A percentile compares a stretch with the other conserved stretches of the same genome.
These are phyloP conservation scores for Hephaestus fuliginosus DNA, from an alignment of 2,797 vertebrate genomes.

Conservation along the genomic window DNA sequence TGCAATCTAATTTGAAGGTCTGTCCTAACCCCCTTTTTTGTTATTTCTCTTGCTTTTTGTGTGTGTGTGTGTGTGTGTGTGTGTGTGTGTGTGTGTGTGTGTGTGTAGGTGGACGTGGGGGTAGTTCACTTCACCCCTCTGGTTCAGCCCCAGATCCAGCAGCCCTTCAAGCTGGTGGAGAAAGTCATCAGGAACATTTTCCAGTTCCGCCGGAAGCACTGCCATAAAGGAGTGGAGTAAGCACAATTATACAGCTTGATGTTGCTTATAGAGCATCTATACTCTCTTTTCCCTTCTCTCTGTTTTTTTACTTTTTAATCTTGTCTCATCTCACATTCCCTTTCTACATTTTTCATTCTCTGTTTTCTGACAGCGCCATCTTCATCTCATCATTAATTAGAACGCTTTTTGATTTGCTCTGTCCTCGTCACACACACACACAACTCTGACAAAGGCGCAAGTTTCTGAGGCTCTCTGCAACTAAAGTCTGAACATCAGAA, in stretches of 20 bases:
- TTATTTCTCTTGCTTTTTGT: constrained; percentile 38
- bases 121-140: constrained; percentile 95
- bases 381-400: constrained; percentile 56
- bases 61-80: constrained; percentile 42
- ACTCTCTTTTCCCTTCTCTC: constrained; percentile 4
- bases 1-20: constrained; percentile 28
- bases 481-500: constrained; percentile 35
- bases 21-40: constrained; percentile 32
- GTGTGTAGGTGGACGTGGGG: constrained; percentile 92
- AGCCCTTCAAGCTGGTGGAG: constrained; percentile 95
- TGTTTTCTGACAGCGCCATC: constrained; percentile 52
- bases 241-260: constrained; percentile 45
- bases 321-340: constrained; percentile 53
- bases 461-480: constrained; percentile 34
- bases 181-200: constrained; percentile 92
- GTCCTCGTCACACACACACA: not conserved
- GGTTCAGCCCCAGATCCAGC: constrained; percentile 90
- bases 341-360: constrained; percentile 52
- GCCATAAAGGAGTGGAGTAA: constrained; percentile 92
- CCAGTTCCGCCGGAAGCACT: constrained; percentile 95
- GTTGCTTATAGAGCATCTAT: constrained; percentile 9
- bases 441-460: constrained; percentile 14
- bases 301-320: constrained; percentile 53
- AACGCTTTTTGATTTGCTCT: constrained; percentile 24
- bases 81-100: constrained; percentile 38